Base-by-base conservation (phyloP, 2,113 vertebrate species). In the Pterocles orientalis region DNA sequence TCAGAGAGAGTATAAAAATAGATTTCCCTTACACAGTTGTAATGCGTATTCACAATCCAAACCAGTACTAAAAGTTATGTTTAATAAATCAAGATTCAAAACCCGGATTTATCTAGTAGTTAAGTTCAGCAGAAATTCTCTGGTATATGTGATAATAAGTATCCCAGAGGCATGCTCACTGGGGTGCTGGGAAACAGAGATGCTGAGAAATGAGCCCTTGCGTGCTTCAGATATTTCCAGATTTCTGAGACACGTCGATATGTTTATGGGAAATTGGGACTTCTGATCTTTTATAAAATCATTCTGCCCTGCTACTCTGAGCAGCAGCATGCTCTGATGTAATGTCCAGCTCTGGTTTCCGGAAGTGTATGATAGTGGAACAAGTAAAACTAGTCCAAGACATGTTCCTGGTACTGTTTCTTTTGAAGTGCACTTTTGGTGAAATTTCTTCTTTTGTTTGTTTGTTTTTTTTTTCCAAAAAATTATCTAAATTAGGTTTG, bases 341-440 rank as follows among this genome's bases (percentile, higher is more conserved):
- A 24, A 60, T 41, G 51, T 51, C 58, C 88, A 69, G 0, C 76
- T 62, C 56, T 58, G 33, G 8, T 83, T 60, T 82, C 71, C 58
- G 90, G 92, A 96, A 82, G 47, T 33, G 16, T 70, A 3, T 73
- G 66, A 87, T 54, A 79, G 66, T 51, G 77, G 66, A 94, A 81
- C 62, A 77, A 96, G 78, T 90, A 45, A 61, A 61, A 76, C 78
- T 51, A 25, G 70, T 95, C 78, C 75, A 82, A 73, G 93, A 45
- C 26, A 6, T 8, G 13, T 77, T 91, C 57, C 50, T 28, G 58
- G 53, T 76, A 43, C 33, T 64, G 28, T 56, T 75, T 57, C 33
- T 72, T 80, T 75, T 86, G 28, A 82, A 79, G 18, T 57, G 19
- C 14, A 10, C 28, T 90, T 70, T 13, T 60, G 28, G 24, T 70